Conservation (phyloP, 2,888 invertebrate species). For the Gymnocheta viridis region DNA sequence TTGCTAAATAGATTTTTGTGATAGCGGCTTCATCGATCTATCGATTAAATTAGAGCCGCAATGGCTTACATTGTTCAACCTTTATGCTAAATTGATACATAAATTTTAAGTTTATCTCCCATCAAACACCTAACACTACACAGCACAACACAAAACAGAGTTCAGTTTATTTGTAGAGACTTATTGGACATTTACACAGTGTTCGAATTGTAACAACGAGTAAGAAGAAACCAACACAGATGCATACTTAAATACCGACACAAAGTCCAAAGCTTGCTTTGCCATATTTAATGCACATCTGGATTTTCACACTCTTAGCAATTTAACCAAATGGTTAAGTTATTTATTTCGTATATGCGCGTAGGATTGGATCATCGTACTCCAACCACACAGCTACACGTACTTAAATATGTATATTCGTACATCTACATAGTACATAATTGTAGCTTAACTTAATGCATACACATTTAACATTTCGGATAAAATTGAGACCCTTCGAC, state of each 20-base stretch:
- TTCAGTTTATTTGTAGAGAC: slow-evolving; percentile 5
- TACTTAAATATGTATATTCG: not conserved
- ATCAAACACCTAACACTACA: slow-evolving; percentile 66
- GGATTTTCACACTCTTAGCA: slow-evolving; percentile 66
- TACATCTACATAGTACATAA: no score
- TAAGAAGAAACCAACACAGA: not conserved
- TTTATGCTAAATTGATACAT: slow-evolving; percentile 71
- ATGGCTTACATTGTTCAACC: slow-evolving; percentile 71
- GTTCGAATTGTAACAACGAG: not conserved
- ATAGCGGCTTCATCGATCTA: slow-evolving; percentile 64
- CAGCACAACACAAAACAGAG: slow-evolving; percentile 7
- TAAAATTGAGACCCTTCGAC: slow-evolving; percentile 49
- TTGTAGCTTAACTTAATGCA: slow-evolving; percentile 63
- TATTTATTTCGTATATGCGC: slow-evolving; percentile 33
- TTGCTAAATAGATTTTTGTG: slow-evolving; percentile 68
- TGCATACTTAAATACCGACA: slow-evolving; percentile 9
- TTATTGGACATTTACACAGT: not conserved
- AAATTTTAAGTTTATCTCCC: slow-evolving; percentile 72
- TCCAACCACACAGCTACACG: not conserved
- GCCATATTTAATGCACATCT: slow-evolving; percentile 68
- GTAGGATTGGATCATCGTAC: slow-evolving; percentile 50
- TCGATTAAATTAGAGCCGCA: slow-evolving; percentile 71
- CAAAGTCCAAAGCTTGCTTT: slow-evolving; percentile 41
- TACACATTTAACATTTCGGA: slow-evolving; percentile 63
- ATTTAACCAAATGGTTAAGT: slow-evolving; percentile 56